Evolutionary conservation across 2,797 vertebrate genomes (phyloP), one percentile per base, ranked within the genome.

Genomic region (Decapterus maruadsi): DNA sequence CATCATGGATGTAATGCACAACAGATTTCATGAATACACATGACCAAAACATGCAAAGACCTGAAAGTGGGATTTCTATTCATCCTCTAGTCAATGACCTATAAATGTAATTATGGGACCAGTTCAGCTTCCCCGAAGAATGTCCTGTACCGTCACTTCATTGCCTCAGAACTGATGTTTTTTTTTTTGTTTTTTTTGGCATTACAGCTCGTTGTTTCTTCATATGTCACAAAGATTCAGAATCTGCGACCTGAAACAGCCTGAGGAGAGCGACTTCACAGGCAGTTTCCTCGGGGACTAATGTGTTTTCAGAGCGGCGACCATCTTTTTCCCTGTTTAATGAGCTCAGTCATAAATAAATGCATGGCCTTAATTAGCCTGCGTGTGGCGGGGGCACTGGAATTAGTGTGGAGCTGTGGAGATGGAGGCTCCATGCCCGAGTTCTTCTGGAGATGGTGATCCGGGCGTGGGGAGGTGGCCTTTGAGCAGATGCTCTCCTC

Each of bases 291-390:
- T 91, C 77, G 10, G 90, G 90, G 93, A 93, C 88, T 87, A 89
- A 91, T 92, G 89, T 91, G 91, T 91, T 92, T 92, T 91, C 86
- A 90, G 90, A 90, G 87, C 86, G 75, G 87, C 89, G 82, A 93
- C 90, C 91, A 91, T 92, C 89, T 90, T 89, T 90, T 90, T 85
- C 79, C 61, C 89, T 88, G 88, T 90, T 89, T 95, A 94, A 94
- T 93, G 93, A 95, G 94, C 92, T 89, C 89, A 84, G 92, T 95
- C 93, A 95, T 94, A 94, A 95, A 95, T 95, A 95, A 95, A 96
- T 95, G 94, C 94, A 95, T 95, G 93, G 87, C 90, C 92, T 94
- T 95, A 94, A 96, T 96, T 96, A 95, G 94, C 92, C 92, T 89
- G 91, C 71, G 86, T 93, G 92, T 91, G 86, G 89, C 80, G 81